phyloP scores from a whole-genome alignment of 2,113 vertebrate genomes.

The Petaurus breviceps region DNA sequence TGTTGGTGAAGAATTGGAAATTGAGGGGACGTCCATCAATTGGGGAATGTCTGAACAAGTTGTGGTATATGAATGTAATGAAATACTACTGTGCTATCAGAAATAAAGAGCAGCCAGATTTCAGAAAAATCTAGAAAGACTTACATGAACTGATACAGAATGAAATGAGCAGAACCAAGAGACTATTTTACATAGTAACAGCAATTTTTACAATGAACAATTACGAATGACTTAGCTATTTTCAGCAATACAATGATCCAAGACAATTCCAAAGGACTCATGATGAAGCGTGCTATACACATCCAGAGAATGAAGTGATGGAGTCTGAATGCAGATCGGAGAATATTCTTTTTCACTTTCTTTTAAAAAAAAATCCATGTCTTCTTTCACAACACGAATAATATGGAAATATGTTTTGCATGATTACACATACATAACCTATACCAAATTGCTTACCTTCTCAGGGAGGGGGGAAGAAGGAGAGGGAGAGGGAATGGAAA shows the following conservation, averaged over 20 bases:
- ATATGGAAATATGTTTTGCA: neutral
- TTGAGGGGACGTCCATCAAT: neutral
- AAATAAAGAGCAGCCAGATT: neutral
- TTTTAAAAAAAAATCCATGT: neutral
- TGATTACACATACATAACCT: neutral
- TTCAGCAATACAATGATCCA: neutral
- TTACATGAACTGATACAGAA: neutral
- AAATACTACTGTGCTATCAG: neutral
- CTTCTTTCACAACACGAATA: neutral
- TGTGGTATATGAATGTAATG: neutral
- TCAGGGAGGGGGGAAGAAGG: too few relatives aligned
- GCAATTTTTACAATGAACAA: neutral
- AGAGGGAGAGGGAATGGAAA: too few relatives aligned
- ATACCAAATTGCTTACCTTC: too few relatives aligned
- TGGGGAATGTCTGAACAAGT: neutral
- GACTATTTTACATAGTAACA: neutral
- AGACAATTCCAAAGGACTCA: neutral
- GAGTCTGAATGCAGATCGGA: neutral
- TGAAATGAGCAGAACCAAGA: neutral
- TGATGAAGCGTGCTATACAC: neutral
- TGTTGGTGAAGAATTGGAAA: neutral
- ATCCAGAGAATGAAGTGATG: neutral
- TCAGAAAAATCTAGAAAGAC: neutral
- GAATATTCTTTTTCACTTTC: neutral
- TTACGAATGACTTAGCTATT: neutral